These are phyloP conservation scores for Hecatera dysodea DNA, from an alignment of 2,888 invertebrate species.

Conservation along the genomic window DNA sequence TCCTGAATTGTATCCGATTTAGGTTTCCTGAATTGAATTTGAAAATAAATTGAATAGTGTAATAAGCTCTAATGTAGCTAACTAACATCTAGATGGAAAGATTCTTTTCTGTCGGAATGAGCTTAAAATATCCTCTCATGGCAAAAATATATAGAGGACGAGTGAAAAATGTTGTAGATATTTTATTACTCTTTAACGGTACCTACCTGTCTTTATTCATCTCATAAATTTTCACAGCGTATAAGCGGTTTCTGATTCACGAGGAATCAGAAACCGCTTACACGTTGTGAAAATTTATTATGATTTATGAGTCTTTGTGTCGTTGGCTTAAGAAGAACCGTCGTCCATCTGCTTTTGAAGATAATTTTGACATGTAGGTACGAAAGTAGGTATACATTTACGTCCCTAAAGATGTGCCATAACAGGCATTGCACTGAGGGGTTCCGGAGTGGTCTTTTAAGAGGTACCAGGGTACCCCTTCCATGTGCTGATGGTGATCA, in stretches of 20 bases:
- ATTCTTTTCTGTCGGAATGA: background rate
- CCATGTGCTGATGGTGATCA: no score
- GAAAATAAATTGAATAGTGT: no score
- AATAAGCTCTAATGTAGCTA: no score
- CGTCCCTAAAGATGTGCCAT: no score
- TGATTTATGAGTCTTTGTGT: conserved; percentile 19
- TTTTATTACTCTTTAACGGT: conserved; percentile 25
- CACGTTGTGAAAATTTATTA: no score
- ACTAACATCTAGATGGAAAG: background rate
- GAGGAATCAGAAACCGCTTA: no score
- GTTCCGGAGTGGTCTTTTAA: no score
- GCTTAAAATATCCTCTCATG: background rate
- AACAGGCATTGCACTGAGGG: no score
- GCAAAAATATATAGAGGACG: background rate
- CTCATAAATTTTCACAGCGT: conserved; percentile 2
- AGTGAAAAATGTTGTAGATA: conserved; percentile 19
- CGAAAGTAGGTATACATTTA: no score
- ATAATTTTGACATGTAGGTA: background rate
- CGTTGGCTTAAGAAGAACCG: background rate
- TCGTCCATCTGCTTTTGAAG: background rate
- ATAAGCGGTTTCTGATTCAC: conserved; percentile 22
- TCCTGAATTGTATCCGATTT: no score
- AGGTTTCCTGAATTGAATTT: no score
- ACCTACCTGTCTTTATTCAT: background rate
- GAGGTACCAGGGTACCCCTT: no score